Evolutionary conservation across 2,888 invertebrate genomes (phyloP).

Genomic region (Stenolophus ochropezus): DNA sequence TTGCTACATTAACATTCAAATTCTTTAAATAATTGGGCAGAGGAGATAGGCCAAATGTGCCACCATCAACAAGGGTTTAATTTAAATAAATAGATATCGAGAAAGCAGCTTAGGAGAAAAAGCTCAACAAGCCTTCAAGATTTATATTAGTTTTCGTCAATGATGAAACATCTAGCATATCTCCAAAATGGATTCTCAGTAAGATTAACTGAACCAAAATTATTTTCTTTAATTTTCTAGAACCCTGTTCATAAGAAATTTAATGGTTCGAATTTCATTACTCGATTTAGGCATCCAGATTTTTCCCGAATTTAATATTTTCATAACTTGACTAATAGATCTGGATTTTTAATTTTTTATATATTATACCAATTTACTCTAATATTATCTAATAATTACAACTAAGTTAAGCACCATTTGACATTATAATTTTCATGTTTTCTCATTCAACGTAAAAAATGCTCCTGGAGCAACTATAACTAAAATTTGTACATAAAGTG

Average conservation of each 20-base stretch:
- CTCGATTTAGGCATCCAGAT: conserved; percentile 45
- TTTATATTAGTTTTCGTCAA: conserved; percentile 2
- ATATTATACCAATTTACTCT: conserved; percentile 50
- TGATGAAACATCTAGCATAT: conserved; percentile 3
- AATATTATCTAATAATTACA: conserved; percentile 51
- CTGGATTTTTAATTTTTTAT: conserved; percentile 49
- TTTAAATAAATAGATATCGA: conserved; percentile 1
- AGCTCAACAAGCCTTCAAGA: conserved; percentile 9
- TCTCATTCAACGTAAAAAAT: conserved; percentile 26
- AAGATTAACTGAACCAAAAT: neutral
- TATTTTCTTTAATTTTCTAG: conserved; percentile 53
- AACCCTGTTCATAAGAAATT: conserved; percentile 50
- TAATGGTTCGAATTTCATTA: conserved; percentile 47
- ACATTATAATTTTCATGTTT: conserved; percentile 54
- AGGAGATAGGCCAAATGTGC: conserved; percentile 12
- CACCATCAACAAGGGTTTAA: neutral
- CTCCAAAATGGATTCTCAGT: conserved; percentile 20
- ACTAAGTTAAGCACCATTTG: conserved; percentile 60
- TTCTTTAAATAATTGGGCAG: conserved; percentile 32
- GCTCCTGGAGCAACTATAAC: conserved; percentile 48
- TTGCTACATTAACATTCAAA: conserved; percentile 49
- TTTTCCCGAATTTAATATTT: conserved; percentile 41
- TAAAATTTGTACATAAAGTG: conserved; percentile 53
- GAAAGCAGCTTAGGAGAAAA: conserved; percentile 22
- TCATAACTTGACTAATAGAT: conserved; percentile 46